These are phyloP conservation scores for Micronisus gabar DNA, from an alignment of 2,113 vertebrate species.

Conservation along the genomic window DNA sequence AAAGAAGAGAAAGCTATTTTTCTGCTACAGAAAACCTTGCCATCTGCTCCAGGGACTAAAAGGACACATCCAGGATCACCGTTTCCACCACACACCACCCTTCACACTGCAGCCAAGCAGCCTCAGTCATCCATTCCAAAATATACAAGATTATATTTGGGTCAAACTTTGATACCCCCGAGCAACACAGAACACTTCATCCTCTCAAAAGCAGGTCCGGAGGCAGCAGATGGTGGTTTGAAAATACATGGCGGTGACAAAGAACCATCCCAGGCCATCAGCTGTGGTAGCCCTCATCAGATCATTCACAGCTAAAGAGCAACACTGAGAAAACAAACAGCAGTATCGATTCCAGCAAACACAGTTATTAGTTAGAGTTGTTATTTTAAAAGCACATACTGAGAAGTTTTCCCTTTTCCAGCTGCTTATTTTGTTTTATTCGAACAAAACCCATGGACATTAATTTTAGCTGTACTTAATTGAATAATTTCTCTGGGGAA, in stretches of 20 bases:
- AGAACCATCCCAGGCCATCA: not conserved
- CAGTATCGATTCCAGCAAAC: slow-evolving; percentile 46
- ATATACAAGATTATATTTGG: not conserved
- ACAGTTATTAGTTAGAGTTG: slow-evolving; percentile 64
- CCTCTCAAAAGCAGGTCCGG: not conserved
- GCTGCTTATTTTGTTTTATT: slow-evolving; percentile 79
- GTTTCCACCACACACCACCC: not conserved
- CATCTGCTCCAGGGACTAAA: not conserved
- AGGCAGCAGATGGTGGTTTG: not conserved
- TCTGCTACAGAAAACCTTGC: not conserved
- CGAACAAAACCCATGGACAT: slow-evolving; percentile 79
- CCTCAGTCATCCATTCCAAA: not conserved
- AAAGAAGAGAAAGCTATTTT: not conserved
- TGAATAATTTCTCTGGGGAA: slow-evolving; percentile 87
- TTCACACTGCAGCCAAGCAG: not conserved
- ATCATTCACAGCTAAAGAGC: not conserved
- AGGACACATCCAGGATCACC: not conserved
- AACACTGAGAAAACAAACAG: not conserved
- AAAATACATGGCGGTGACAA: not conserved
- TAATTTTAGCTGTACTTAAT: slow-evolving; percentile 87
- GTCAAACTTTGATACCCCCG: not conserved
- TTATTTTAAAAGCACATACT: slow-evolving; percentile 71
- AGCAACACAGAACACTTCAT: not conserved
- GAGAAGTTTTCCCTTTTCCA: slow-evolving; percentile 65
- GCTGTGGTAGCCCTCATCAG: not conserved